Base-by-base conservation (phyloP, 1,140 invertebrate species). In the Armadillidium nasatum region DNA sequence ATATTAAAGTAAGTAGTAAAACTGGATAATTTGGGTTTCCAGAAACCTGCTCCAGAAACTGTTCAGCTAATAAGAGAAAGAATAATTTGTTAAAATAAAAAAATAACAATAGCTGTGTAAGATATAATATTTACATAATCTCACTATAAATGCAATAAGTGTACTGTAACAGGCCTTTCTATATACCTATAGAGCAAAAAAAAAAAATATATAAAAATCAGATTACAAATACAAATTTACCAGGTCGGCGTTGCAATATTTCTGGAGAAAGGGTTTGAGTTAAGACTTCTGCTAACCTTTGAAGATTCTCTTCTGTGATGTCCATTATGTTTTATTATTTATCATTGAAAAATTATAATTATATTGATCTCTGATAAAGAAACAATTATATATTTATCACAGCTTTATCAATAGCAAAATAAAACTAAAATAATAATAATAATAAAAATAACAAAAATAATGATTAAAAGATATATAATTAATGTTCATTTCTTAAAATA, bases 41-140 rank as follows among this genome's bases (percentile, higher is more conserved):
- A 87, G 97, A 96, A 43, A 97, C 91, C 71, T 91, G 90, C 85
- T 95, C 91, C 75, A 98, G 87, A 85, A 95, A 95, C 82, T 94
- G 93, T 85, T 99, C 96, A 83, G 96, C 96, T 94, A 83, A 19
- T 87, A 88, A 79, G 83, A 82, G 80, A 81, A 78, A 44, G 45
- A n/a, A n/a, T n/a, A n/a, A n/a, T 68, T 10, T 23, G 60, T 19
- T 66, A 44, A 66, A 70, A 22, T 60, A 80, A 79, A 76, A 10
- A 74, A 21, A 46, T 67, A 69, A 74, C 15, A 21, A 44, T 68
- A 10, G 60, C 69, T 46, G 44, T 71, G 19, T 21, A 19, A 44
- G 23, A 60, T 13, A 73, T 13, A 68, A 19, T 15, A 69, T 72
- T 21, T 33, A 75, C 19, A 23, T n/a, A 33, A 33, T 9, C 15